phyloP scores from a whole-genome alignment of 2,888 invertebrate species.

The Mythimna loreyi region DNA sequence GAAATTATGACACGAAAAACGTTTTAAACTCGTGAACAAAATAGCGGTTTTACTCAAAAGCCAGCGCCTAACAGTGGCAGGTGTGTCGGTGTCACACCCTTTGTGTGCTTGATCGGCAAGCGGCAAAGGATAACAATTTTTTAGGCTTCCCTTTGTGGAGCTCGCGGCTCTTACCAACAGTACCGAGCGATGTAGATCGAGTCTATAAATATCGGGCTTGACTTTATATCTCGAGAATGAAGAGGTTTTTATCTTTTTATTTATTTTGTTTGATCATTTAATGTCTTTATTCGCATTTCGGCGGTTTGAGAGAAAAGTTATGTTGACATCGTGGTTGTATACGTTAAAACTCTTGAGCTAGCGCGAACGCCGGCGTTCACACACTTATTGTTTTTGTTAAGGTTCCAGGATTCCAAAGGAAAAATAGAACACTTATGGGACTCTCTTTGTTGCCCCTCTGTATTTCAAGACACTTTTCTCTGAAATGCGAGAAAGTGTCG shows the following conservation, averaged over 20 bases:
- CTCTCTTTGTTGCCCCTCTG: no score
- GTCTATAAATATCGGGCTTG: constrained; percentile 41
- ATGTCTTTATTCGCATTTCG: neutral
- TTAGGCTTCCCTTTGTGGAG: constrained; percentile 59
- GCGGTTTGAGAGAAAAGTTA: neutral
- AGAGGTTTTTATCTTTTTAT: constrained; percentile 2
- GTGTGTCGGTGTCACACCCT: constrained; percentile 27
- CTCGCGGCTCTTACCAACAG: constrained; percentile 1
- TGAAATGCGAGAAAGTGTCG: no score
- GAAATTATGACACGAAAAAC: constrained; percentile 4
- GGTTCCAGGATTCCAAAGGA: no score
- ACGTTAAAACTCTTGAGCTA: no score
- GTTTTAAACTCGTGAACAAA: no score
- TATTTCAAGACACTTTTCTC: no score
- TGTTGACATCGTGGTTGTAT: neutral
- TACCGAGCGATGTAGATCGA: constrained; percentile 19
- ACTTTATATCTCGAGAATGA: constrained; percentile 15
- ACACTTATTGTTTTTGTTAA: no score
- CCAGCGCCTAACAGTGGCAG: no score
- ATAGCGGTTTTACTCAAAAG: no score
- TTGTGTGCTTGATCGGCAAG: constrained; percentile 7
- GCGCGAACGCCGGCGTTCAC: no score
- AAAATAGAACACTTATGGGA: no score
- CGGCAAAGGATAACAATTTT: constrained; percentile 54
- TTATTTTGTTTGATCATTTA: constrained; percentile 30